Evolutionary conservation across 2,113 vertebrate species (phyloP).

Genomic region (Corythaixoides concolor): DNA sequence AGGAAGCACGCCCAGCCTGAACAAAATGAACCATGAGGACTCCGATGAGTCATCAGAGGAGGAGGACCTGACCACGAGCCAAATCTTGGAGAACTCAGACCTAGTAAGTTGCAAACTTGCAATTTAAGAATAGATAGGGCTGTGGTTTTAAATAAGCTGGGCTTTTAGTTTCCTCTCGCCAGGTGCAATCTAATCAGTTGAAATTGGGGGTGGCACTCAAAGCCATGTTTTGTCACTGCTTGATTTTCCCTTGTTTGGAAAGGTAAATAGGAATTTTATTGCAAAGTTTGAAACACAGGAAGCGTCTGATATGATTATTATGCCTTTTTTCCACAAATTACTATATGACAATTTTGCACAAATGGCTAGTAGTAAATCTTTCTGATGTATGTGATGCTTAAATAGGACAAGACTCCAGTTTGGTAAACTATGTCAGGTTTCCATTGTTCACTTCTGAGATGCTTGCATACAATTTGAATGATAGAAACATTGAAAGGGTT

Average conservation of each 20-base stretch:
- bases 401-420: background rate
- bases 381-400: background rate
- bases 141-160: background rate
- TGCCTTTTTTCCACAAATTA: background rate
- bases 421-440: background rate
- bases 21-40: constrained; percentile 83
- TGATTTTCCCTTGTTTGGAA: background rate
- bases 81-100: constrained; percentile 87
- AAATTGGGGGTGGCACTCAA: background rate
- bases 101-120: constrained; percentile 79
- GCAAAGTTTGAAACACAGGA: background rate
- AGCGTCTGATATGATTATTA: background rate
- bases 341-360: background rate
- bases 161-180: background rate
- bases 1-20: constrained; percentile 87
- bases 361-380: background rate
- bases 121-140: background rate
- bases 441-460: background rate
- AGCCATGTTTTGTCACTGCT: background rate
- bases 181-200: background rate
- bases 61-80: constrained; percentile 88
- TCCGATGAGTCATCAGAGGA: constrained; percentile 95
- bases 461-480: background rate
- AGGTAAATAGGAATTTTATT: background rate
- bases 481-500: background rate